Base-by-base conservation (phyloP, 2,888 invertebrate genomes). In the Oxytorus armatus region DNA sequence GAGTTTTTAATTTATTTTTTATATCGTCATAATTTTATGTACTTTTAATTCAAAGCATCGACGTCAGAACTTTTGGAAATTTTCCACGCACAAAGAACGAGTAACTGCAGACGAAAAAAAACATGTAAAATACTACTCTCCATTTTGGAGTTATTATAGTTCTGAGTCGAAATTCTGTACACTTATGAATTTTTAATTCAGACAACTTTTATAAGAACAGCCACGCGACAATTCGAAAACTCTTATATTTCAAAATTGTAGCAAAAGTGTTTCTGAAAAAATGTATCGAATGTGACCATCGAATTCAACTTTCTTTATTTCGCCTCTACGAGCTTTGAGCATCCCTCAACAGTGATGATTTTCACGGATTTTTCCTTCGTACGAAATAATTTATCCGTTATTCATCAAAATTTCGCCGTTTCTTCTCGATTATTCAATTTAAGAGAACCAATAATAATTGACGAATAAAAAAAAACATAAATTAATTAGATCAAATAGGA, bases 391-490 rank as follows among this genome's bases (percentile, higher is more conserved):
- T 29, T 29, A 3, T 29, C 29, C 29, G 5, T 29, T 29, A 3
- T 29, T 3, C 5, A 53, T 5, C 5, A 39, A 39, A 39, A 21
- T 18, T 18, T 14, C n/a, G n/a, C n/a, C n/a, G n/a, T n/a, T n/a
- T n/a, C n/a, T n/a, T n/a, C n/a, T n/a, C 10, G 3, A 61, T 7
- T 14, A 42, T 36, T 0, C 4, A 21, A 21, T 11, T 11, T 0
- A 23, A 4, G n/a, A 63, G 10, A 29, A 63, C 7, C 14, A 16
- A 5, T 25, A 1, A n/a, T n/a, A 25, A 36, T 11, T 39, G 7
- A 23, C 14, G 47, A 70, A 57, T 3, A 10, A 23, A 55, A 14
- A 18, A 44, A 70, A 61, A 18, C 3, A n/a, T 3, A 29, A 39
- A 16, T 10, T 4, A 18, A 57, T 5, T 16, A 2, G 4, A 18